Evolutionary conservation across 1,140 invertebrate species (phyloP), one percentile per base, ranked within the genome.

Genomic region (Orchesella cincta): DNA sequence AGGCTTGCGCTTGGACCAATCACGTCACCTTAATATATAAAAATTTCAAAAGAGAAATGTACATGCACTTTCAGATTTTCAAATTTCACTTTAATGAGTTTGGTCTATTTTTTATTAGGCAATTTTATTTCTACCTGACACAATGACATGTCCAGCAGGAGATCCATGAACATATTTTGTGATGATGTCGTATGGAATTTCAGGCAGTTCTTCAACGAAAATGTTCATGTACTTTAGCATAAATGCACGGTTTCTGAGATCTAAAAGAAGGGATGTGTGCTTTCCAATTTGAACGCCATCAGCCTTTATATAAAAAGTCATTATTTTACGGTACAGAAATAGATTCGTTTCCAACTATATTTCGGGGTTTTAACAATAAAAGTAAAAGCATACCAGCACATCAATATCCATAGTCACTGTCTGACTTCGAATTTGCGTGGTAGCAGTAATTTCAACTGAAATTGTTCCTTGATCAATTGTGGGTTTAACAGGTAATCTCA

Each of bases 191-290:
- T 89, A 88, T 1, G 90, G 90, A 73, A 89, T 87, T 16, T 88
- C 85, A 35, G 89, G 90, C 51, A 86, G 85, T 84, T 90, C 88
- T 51, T 89, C 89, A 2, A 90, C 86, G 20, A 86, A 85, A 28
- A 91, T 88, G 79, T 90, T 87, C 54, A 90, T 83, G 80, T 89
- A 89, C 28, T 87, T 86, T 2, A 90, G 84, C 0, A 88, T 84
- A 23, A 87, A 86, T 23, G 88, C 87, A 79, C 88, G 86, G 74
- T 85, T 89, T 81, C 88, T 88, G 79, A 91, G 83, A 80, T 90
- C 90, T 14, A 91, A 83, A 26, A 90, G 82, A 54, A 88, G 83
- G 0, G 89, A 88, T 0, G 89, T 90, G 82, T 91, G 89, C 73
- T 87, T 87, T 78, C 86, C 86, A 73, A 90, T 87, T 52, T 85